These are phyloP conservation scores for Cheumatopsyche charites DNA, from an alignment of 1,140 invertebrate species.

Conservation along the genomic window DNA sequence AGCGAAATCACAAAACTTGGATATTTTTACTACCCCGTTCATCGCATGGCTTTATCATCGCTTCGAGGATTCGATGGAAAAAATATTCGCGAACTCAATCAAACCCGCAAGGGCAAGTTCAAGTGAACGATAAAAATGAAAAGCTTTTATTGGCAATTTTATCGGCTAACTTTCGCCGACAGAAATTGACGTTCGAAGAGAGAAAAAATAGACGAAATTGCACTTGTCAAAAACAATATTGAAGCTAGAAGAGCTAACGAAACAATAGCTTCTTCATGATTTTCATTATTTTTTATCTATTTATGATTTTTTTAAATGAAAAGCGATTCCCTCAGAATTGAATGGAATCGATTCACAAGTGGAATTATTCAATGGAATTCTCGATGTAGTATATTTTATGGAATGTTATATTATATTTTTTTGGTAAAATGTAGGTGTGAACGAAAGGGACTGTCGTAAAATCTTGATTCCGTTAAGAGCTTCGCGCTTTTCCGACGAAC, in stretches of 20 bases:
- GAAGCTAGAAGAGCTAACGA: not conserved
- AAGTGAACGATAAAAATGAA: conserved; percentile 15
- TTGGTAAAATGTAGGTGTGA: too few relatives aligned
- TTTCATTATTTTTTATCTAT: too few relatives aligned
- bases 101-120: conserved; percentile 20
- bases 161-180: conserved; percentile 4
- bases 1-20: not conserved
- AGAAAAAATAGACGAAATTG: not conserved
- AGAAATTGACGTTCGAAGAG: conserved; percentile 4
- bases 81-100: conserved; percentile 15
- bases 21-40: conserved; percentile 2
- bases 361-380: too few relatives aligned
- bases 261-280: conserved; percentile 9
- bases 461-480: conserved; percentile 18
- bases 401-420: too few relatives aligned
- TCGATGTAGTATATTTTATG: too few relatives aligned
- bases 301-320: too few relatives aligned
- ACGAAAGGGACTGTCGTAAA: conserved; percentile 1
- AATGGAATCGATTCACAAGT: too few relatives aligned
- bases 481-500: conserved; percentile 15
- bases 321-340: too few relatives aligned
- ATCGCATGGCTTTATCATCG: not conserved
- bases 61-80: not conserved
- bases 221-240: conserved; percentile 18
- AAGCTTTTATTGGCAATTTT: conserved; percentile 18